phyloP scores from a whole-genome alignment of 2,113 vertebrate species.

The Girardinichthys multiradiatus region DNA sequence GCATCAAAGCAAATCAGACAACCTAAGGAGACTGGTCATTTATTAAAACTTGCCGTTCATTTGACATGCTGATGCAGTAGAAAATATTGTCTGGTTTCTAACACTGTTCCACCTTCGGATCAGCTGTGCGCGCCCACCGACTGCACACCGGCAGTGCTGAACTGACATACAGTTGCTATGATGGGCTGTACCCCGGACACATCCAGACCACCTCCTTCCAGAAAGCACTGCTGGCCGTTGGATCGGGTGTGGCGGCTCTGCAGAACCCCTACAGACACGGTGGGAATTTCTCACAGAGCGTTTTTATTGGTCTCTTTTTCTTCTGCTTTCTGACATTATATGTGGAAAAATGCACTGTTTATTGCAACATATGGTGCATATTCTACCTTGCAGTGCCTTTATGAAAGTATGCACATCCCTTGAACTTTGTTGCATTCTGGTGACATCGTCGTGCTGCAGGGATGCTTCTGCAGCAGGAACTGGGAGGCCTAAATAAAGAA shows the following conservation, averaged over 20 bases:
- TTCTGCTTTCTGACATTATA: neutral
- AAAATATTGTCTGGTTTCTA: neutral
- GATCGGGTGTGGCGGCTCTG: constrained; percentile 87
- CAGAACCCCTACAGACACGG: constrained; percentile 93
- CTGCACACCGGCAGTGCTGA: constrained; percentile 31
- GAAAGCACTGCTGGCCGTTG: constrained; percentile 87
- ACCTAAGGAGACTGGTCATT: neutral
- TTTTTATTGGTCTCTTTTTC: neutral
- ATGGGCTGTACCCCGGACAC: constrained; percentile 86
- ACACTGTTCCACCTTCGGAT: constrained; percentile 1
- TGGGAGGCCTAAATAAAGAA: too few relatives aligned
- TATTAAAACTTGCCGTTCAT: neutral
- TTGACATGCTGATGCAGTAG: neutral
- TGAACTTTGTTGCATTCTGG: too few relatives aligned
- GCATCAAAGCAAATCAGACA: neutral
- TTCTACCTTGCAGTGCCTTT: too few relatives aligned
- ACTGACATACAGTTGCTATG: constrained; percentile 30
- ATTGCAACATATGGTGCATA: too few relatives aligned
- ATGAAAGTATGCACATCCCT: too few relatives aligned
- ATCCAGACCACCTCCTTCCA: constrained; percentile 88
- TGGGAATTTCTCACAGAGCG: constrained; percentile 65
- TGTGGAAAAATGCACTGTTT: neutral
- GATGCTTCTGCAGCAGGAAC: too few relatives aligned
- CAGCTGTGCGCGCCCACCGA: constrained; percentile 30
- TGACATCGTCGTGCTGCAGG: too few relatives aligned